Evolutionary conservation across 2,888 invertebrate genomes (phyloP).

Genomic region (Petrophora chlorosata): DNA sequence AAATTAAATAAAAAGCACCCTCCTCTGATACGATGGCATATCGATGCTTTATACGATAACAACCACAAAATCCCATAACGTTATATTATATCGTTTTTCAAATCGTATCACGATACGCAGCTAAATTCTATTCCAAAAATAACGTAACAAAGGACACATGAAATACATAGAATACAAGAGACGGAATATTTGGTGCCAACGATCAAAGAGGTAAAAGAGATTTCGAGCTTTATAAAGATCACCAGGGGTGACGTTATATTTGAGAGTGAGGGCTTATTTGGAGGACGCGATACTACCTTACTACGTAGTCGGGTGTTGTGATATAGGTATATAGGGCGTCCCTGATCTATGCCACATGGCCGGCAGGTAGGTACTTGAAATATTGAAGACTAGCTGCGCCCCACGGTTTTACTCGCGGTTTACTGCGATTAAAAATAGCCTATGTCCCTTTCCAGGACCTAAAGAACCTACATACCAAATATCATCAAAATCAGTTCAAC

Average conservation of each 20-base stretch:
- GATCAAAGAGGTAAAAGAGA: conserved; percentile 41
- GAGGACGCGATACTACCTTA: not conserved
- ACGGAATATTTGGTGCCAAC: conserved; percentile 32
- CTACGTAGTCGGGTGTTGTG: too few relatives aligned
- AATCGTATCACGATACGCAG: conserved; percentile 29
- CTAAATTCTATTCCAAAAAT: conserved; percentile 35
- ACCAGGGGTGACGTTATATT: conserved; percentile 42
- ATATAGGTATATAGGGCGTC: too few relatives aligned
- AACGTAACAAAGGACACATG: conserved; percentile 30
- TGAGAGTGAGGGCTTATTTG: conserved; percentile 13
- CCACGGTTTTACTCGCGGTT: too few relatives aligned
- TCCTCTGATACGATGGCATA: too few relatives aligned
- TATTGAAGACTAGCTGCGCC: too few relatives aligned
- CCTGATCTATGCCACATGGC: too few relatives aligned
- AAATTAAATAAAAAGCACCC: too few relatives aligned
- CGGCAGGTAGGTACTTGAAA: too few relatives aligned
- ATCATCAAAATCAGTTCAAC: too few relatives aligned
- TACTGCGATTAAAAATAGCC: too few relatives aligned
- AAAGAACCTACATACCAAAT: too few relatives aligned
- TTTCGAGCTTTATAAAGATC: conserved; percentile 42
- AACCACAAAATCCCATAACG: conserved; percentile 13
- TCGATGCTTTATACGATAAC: not conserved
- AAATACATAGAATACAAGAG: conserved; percentile 35
- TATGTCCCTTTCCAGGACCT: too few relatives aligned
- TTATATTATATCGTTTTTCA: conserved; percentile 10